These are phyloP conservation scores for Crypturellus tataupa DNA, from an alignment of 2,797 vertebrate species.

Conservation along the genomic window DNA sequence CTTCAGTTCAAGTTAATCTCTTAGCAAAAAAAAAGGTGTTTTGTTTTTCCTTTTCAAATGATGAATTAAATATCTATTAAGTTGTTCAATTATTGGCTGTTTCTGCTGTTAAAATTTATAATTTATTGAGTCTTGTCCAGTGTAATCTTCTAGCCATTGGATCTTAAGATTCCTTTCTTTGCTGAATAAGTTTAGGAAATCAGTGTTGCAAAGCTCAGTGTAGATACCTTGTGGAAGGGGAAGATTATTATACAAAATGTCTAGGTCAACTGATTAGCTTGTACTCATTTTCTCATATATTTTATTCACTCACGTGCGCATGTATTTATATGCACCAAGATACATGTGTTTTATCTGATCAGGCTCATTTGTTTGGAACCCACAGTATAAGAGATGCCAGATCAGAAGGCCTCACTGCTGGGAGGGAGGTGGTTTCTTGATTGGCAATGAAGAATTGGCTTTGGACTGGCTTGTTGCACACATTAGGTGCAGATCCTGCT, in stretches of 20 bases:
- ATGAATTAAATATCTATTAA: neutral
- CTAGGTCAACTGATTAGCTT: neutral
- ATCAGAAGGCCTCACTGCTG: neutral
- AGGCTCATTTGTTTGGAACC: neutral
- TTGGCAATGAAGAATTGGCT: neutral
- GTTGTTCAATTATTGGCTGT: neutral
- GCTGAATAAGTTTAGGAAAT: neutral
- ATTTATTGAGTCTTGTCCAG: neutral
- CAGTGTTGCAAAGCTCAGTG: neutral
- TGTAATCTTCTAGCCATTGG: rapidly evolving
- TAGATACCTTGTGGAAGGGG: neutral
- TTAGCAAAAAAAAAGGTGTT: neutral
- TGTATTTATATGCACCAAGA: rapidly evolving
- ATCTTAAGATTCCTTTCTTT: neutral
- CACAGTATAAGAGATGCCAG: neutral
- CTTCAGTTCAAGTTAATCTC: neutral
- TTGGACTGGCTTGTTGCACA: neutral
- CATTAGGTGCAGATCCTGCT: neutral
- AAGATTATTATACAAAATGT: neutral
- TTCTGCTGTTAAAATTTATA: neutral
- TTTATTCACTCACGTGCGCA: neutral
- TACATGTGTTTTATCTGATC: neutral
- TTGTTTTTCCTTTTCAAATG: neutral
- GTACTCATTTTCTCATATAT: neutral
- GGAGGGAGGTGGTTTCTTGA: neutral